Evolutionary conservation across 2,888 invertebrate species (phyloP), one percentile per base, ranked within the genome.

Genomic region (Eupithecia dodoneata): DNA sequence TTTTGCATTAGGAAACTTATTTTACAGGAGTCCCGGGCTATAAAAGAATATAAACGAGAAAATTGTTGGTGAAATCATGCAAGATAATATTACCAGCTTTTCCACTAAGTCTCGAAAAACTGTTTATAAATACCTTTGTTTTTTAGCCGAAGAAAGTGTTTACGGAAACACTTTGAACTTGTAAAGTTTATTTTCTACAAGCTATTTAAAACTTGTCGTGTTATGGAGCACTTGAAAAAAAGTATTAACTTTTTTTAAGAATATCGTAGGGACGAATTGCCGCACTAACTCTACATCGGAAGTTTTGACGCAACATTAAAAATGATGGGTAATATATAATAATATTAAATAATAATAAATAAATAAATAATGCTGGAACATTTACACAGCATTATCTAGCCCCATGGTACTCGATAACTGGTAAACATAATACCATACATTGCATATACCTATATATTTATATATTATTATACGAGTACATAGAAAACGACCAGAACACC

Each of bases 101-200:
- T 65, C 41, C 65, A 65, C 41, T 65, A 15, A 44, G 55, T 44
- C 44, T 42, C 42, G 44, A 42, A 42, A 67, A 44, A 44, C 67
- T 59, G 55, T 59, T 42, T 44, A 42, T 42, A 66, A 66, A 65
- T 47, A 49, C 63, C 18, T 74, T 71, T 5, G 41, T 65, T 66
- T 65, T 71, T 65, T 47, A 18, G 15, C 65, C 15, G 52, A 66
- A 42, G 70, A 66, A 75, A 71, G 65, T 41, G 70, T 71, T 70
- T 71, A 71, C 45, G 30, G 41, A 59, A 59, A 42, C 67, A 67
- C 67, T 67, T 44, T n/a, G 41, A 44, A 67, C 15, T 44, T 44
- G 67, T 65, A 44, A 49, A 73, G 52, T n/a, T 73, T 73, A 66
- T 73, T 52, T 73, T 73, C 49, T 67, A n/a, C 44, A 67, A 67